Evolutionary conservation across 2,113 vertebrate species (phyloP).

Genomic region (Ammodytes marinus): DNA sequence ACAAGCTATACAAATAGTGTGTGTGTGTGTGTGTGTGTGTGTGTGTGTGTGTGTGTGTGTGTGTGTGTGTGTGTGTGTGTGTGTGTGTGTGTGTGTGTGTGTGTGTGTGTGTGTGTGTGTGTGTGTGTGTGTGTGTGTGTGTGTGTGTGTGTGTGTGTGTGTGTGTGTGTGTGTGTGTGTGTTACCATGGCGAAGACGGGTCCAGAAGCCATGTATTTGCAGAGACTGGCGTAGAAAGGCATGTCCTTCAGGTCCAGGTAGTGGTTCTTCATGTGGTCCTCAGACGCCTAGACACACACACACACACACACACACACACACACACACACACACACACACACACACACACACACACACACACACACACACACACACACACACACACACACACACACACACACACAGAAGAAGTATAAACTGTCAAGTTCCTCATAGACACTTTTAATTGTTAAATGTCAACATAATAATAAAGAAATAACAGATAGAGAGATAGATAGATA

Average conservation of each 20-base stretch:
- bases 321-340: neutral
- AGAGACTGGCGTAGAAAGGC: constrained; percentile 91
- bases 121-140: constrained; percentile 17
- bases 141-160: neutral
- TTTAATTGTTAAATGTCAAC: no score
- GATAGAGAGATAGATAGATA: no score
- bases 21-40: neutral
- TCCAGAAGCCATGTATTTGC: constrained; percentile 93
- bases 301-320: no score
- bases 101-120: constrained; percentile 7
- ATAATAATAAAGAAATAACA: no score
- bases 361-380: neutral
- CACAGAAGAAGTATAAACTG: no score
- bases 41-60: constrained; percentile 10
- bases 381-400: neutral
- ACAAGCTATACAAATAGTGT: no score
- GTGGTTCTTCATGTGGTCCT: constrained; percentile 91
- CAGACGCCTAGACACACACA: constrained; percentile 84
- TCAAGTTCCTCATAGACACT: no score
- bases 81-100: constrained; percentile 10
- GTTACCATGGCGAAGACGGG: constrained; percentile 94
- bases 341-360: neutral
- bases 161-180: constrained; percentile 2
- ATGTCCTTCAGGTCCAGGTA: constrained; percentile 93
- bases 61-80: constrained; percentile 10